Evolutionary conservation across 2,797 vertebrate species (phyloP).

Genomic region (Yasuhikotakia modesta): DNA sequence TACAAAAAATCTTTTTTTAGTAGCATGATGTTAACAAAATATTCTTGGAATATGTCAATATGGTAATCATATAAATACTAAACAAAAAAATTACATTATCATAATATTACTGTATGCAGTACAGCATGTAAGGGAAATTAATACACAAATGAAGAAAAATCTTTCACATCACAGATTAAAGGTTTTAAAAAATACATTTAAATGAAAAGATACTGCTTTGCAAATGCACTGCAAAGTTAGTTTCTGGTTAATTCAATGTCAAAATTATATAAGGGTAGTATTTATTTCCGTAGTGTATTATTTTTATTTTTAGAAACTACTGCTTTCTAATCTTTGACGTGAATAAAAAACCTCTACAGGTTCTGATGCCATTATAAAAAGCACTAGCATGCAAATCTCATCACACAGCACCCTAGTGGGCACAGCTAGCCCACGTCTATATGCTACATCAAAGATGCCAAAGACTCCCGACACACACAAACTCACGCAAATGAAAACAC

Average conservation of each 20-base stretch:
- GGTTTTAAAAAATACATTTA: too few relatives aligned
- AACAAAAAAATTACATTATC: background rate
- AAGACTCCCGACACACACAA: background rate
- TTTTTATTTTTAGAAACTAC: too few relatives aligned
- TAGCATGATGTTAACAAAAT: background rate
- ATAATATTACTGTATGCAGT: too few relatives aligned
- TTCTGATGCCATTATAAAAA: background rate
- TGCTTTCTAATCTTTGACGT: too few relatives aligned
- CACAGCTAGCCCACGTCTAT: conserved; percentile 2
- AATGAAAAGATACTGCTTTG: too few relatives aligned
- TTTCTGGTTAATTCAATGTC: too few relatives aligned
- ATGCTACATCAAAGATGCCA: background rate
- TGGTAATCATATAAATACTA: background rate
- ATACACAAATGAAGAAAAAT: too few relatives aligned
- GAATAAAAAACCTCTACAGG: background rate
- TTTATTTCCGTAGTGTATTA: too few relatives aligned
- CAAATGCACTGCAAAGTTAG: too few relatives aligned
- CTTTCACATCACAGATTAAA: too few relatives aligned
- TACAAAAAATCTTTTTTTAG: background rate
- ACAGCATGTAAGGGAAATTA: too few relatives aligned
- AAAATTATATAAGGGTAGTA: too few relatives aligned
- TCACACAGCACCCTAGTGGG: background rate
- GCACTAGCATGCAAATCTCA: background rate
- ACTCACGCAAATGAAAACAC: conserved; percentile 1
- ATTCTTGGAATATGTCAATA: background rate